Evolutionary conservation across 2,113 vertebrate species (phyloP).

Genomic region (Cavia aperea): DNA sequence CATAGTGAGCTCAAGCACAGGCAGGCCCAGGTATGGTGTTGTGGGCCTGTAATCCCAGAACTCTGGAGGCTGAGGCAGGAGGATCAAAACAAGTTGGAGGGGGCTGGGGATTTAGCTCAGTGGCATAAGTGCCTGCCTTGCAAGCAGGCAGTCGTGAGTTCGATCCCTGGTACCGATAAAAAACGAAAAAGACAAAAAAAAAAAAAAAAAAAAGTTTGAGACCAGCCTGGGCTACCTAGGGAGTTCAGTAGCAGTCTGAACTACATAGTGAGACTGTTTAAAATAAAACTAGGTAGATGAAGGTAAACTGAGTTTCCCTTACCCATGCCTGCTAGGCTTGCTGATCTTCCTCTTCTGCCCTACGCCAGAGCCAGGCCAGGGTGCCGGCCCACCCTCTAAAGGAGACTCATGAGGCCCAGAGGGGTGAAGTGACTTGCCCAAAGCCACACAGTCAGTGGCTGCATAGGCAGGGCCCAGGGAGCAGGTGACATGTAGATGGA

Average conservation of each 20-base stretch:
- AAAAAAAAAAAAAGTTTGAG: not conserved
- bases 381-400: not conserved
- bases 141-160: no score
- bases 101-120: no score
- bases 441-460: not conserved
- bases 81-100: not conserved
- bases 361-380: not conserved
- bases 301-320: not conserved
- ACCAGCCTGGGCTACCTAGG: not conserved
- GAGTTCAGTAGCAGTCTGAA: not conserved
- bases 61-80: not conserved
- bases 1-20: not conserved
- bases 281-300: not conserved
- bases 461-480: not conserved
- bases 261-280: not conserved
- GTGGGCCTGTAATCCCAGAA: not conserved
- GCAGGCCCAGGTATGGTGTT: not conserved
- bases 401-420: not conserved
- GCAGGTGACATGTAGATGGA: not conserved
- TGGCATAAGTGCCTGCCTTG: no score
- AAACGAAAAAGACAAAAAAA: no score
- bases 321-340: not conserved
- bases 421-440: not conserved
- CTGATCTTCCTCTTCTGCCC: not conserved
- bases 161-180: no score